Evolutionary conservation across 2,797 vertebrate species (phyloP), one percentile per base, ranked within the genome.

Genomic region (Enteromius fasciolatus): DNA sequence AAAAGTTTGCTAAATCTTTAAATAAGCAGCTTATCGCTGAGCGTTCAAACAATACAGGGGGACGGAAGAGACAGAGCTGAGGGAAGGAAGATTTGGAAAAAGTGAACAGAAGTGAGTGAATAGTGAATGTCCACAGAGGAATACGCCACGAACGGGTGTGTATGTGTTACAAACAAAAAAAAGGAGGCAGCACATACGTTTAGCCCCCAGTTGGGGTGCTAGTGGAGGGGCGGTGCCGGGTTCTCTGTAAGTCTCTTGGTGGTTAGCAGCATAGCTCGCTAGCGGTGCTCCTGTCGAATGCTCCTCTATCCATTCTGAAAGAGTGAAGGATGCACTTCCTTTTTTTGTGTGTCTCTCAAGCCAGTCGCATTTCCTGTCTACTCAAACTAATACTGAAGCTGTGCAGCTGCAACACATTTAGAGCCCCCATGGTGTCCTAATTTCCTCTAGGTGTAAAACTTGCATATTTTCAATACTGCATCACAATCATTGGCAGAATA

Each of bases 291-390:
- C 95, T 72, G 96, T 92, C 8, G 95, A 91, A 9, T 95, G 96
- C 77, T 98, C 97, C 91, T 97, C 97, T 80, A 97, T 96, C 98
- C 98, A 99, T 91, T 99, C 98, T 99, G 92, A 81, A 93, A 94
- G 78, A 90, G 80, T 88, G 91, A 93, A 87, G 91, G 72, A 83
- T 70, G 92, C 79, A 92, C 39, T 59, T 89, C 91, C 89, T 93
- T 88, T 88, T 44, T 90, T 89, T 88, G 81, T 39, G 87, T 86
- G 77, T 77, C 79, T 88, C 85, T 69, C 15, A 68, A 83, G 80
- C 86, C 81, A 69, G 85, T 87, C 6, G 50, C 52, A 70, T 67
- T 44, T 70, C 33, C 31, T 50, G 39, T 28, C 77, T 67, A 86
- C 70, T 78, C 57, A 78, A 78, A 67, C 80, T 25, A 64, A 86